These are phyloP conservation scores for Stictonetta naevosa DNA, from an alignment of 2,113 vertebrate genomes.

Conservation along the genomic window DNA sequence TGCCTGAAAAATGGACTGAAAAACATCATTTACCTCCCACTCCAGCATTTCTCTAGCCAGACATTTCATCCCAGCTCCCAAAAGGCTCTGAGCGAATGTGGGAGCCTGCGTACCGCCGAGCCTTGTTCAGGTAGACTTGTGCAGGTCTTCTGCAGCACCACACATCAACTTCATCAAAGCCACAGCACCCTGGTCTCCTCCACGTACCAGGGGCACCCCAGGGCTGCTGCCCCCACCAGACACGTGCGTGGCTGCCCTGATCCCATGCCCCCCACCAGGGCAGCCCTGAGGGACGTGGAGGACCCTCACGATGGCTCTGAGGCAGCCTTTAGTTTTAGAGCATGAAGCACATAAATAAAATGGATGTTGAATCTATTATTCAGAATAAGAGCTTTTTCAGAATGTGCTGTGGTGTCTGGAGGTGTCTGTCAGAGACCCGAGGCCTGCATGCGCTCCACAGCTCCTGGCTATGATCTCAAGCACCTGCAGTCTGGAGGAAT, in stretches of 20 bases:
- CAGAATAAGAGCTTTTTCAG: background rate
- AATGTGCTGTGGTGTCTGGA: background rate
- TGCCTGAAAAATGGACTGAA: conserved; percentile 19
- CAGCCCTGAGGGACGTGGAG: no score
- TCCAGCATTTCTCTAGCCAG: background rate
- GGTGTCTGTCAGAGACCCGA: background rate
- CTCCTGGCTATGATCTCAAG: background rate
- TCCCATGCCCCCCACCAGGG: no score
- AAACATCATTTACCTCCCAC: background rate
- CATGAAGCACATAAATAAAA: background rate
- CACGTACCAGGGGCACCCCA: background rate
- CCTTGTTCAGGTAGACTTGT: background rate
- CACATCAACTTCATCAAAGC: rapidly evolving
- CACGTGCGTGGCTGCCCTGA: no score
- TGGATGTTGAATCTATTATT: background rate
- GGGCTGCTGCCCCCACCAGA: no score
- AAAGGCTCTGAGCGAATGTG: background rate
- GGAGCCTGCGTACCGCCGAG: rapidly evolving
- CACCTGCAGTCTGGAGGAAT: background rate
- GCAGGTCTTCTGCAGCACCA: rapidly evolving
- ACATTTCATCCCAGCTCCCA: background rate
- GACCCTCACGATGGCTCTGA: background rate
- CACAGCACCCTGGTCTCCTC: background rate
- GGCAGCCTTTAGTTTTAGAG: background rate
- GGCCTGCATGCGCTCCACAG: no score